Percentiles rank a stretch among this genome's conserved stretches.
Evolutionary conservation across 2,888 invertebrate genomes (phyloP).

Genomic region (Elegia similella): DNA sequence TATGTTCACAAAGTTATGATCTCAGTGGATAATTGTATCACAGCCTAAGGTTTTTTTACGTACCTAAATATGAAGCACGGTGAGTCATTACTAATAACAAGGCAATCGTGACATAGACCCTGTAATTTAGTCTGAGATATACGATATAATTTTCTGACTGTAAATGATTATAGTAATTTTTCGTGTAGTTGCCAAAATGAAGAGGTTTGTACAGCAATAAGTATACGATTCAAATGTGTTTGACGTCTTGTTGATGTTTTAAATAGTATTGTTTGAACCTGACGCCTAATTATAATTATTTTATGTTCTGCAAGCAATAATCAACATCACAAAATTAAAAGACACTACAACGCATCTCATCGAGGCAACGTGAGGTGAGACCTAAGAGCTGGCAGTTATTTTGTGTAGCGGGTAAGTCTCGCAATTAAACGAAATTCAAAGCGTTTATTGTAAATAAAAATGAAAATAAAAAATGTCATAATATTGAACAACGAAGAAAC

Average conservation of each 20-base stretch:
- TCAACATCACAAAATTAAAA: too few species aligned
- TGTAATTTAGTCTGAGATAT: slow-evolving; percentile 68
- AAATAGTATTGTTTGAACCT: background rate
- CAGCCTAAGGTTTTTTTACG: slow-evolving; percentile 7
- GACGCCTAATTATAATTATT: too few species aligned
- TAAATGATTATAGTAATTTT: slow-evolving; percentile 68
- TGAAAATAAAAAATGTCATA: too few species aligned
- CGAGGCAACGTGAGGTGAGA: too few species aligned
- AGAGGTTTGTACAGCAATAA: slow-evolving; percentile 47
- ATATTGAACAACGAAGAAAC: too few species aligned
- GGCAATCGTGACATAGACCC: slow-evolving; percentile 56
- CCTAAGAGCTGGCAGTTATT: too few species aligned
- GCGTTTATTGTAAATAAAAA: too few species aligned
- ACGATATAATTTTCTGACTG: slow-evolving; percentile 58
- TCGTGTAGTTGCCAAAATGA: slow-evolving; percentile 64
- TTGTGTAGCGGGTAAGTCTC: too few species aligned
- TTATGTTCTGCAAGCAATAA: too few species aligned
- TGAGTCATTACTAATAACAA: slow-evolving; percentile 63
- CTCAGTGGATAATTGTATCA: background rate
- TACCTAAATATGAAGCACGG: slow-evolving; percentile 23
- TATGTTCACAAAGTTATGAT: background rate
- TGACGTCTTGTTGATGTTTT: slow-evolving; percentile 17
- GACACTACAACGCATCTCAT: too few species aligned
- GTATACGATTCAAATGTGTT: slow-evolving; percentile 27
- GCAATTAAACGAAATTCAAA: too few species aligned